Base-by-base conservation (phyloP, 2,113 vertebrate genomes). In the Nycticebus coucang region DNA sequence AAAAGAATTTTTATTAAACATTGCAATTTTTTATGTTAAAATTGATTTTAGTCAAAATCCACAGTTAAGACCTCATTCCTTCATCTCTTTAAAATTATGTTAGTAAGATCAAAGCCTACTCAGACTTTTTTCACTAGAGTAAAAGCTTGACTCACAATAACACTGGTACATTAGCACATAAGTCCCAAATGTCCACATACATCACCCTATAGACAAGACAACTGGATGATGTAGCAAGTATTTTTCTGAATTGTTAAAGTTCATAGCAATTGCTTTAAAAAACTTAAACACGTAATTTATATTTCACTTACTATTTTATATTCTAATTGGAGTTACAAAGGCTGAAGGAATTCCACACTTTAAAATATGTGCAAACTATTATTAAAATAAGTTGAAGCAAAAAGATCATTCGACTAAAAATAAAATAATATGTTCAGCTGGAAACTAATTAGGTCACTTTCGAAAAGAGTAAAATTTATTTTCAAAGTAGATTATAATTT, bases 361-460 rank as follows among this genome's bases (percentile, higher is more conserved):
- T 59, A 94, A 95, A 94, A 95, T 64, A 83, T 45, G 37, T 9
- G 89, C 6, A 83, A 22, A 66, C 50, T 66, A 74, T 74, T 83
- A 81, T 77, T 59, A 87, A 89, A 96, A 66, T 80, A 87, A 81
- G 33, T 59, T 93, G 75, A 60, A 94, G 45, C 15, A 64, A 94
- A n/a, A 93, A 95, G 85, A 92, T 77, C 53, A 95, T 6, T 53
- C 93, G 8, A 83, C 28, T 4, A 91, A 81, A 90, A 83, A 33
- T 35, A 0, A 17, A 88, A 35, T 74, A 17, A 13, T 66, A 86
- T 5, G 13, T 37, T 86, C 35, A 59, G 1, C 11, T 33, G 18
- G 60, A 82, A 89, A 92, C 79, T 64, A 94, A 83, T 75, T 87
- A 89, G 91, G 55, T 71, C 17, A 92, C 28, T 89, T 88, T 75